Evolutionary conservation across 2,888 invertebrate species (phyloP).

Genomic region (Orthosia cruda): DNA sequence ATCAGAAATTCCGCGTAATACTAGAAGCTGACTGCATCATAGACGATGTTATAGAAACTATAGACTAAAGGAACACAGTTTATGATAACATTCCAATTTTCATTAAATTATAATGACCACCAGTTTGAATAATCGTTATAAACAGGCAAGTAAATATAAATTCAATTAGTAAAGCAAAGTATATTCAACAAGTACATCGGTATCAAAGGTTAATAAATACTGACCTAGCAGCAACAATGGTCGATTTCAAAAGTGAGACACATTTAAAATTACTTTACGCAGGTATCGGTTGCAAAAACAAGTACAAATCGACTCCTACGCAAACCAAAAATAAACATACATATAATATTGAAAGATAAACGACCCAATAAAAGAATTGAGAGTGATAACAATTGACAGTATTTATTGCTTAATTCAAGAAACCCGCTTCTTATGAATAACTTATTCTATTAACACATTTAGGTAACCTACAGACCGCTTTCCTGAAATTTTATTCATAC

Average conservation of each 20-base stretch:
- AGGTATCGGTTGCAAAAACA: constrained; percentile 17
- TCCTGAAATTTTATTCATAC: background rate
- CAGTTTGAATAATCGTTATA: background rate
- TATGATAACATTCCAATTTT: background rate
- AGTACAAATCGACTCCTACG: background rate
- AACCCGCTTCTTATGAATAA: background rate
- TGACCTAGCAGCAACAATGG: constrained; percentile 40
- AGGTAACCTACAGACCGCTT: background rate
- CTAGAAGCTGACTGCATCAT: constrained; percentile 8
- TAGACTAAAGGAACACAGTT: background rate
- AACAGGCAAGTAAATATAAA: background rate
- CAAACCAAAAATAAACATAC: background rate
- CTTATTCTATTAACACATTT: background rate
- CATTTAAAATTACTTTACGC: constrained; percentile 33
- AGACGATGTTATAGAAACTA: background rate
- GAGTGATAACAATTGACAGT: background rate
- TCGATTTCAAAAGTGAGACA: constrained; percentile 34
- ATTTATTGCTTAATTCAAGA: constrained; percentile 7
- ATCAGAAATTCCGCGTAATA: constrained; percentile 29
- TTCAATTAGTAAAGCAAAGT: background rate
- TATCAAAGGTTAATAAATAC: constrained; percentile 41
- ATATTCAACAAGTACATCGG: background rate
- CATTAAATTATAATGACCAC: background rate
- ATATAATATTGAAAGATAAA: background rate
- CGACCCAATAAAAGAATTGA: background rate